These are phyloP conservation scores for Frieseomelitta varia DNA, from an alignment of 1,140 invertebrate species.

Conservation along the genomic window DNA sequence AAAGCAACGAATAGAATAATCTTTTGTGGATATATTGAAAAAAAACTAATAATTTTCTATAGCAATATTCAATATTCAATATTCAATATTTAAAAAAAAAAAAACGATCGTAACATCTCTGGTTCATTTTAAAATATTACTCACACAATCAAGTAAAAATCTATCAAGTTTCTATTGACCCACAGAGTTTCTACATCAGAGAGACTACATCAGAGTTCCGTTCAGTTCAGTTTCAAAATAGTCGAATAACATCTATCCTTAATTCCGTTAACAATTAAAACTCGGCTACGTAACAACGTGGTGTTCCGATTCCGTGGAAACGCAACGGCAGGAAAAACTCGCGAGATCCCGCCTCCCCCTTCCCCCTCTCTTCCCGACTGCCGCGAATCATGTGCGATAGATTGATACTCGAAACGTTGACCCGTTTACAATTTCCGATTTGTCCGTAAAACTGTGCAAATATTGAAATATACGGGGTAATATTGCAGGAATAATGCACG, in stretches of 20 bases:
- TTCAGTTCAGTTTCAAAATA: background rate
- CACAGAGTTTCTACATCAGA: too few species aligned
- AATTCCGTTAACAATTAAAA: background rate
- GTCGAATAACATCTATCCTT: background rate
- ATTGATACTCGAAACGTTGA: conserved; percentile 28
- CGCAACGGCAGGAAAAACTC: conserved; percentile 4
- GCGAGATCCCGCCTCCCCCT: background rate
- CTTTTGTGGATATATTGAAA: too few species aligned
- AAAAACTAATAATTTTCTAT: too few species aligned
- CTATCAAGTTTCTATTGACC: background rate
- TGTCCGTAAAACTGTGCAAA: conserved; percentile 8
- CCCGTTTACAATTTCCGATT: background rate
- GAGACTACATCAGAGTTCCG: background rate
- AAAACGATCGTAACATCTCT: too few species aligned
- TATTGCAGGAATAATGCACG: background rate
- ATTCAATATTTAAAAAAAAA: too few species aligned
- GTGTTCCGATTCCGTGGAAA: background rate
- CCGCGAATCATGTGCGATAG: conserved; percentile 3
- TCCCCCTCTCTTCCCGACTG: background rate
- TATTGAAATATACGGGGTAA: conserved; percentile 24
- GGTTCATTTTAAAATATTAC: too few species aligned
- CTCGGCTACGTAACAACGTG: background rate
- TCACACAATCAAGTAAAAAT: background rate
- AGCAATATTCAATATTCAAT: too few species aligned
- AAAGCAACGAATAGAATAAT: too few species aligned